Base-by-base conservation (phyloP, 2,888 invertebrate species). In the Ypsolopha sequella region DNA sequence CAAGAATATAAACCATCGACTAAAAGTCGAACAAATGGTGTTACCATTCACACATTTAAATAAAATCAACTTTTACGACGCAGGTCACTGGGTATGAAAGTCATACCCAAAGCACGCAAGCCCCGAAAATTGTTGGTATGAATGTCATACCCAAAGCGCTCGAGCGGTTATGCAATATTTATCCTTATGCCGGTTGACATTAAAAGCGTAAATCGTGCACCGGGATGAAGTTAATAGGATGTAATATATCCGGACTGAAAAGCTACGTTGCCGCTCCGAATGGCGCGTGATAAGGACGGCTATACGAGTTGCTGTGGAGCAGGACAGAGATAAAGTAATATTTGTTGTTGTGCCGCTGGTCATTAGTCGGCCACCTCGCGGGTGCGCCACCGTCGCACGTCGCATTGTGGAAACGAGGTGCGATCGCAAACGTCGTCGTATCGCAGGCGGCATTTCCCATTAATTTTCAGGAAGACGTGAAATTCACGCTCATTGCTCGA, bases 221-320 rank as follows among this genome's bases (percentile, higher is more conserved):
- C 73, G 76, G 78, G 73, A 77, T 72, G 68, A 68, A 78, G 80
- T 80, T 84, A 82, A 85, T 86, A 84, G 80, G 84, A 80, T 81
- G 82, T 85, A 84, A 85, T 85, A 82, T 81, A 85, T 84, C 82
- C 80, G 81, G 75, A 80, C 77, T 72, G 72, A 72, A 73, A 62
- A 68, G 82, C 78, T 73, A 68, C 76, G 85, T 82, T 80, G 85
- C 82, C 84, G 78, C 73, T 77, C 73, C 70, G 80, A 74, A 70
- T 76, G 68, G 62, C 56, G 80, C 70, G 73, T 55, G 75, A 81
- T 61, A 56, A 76, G 75, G 74, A 81, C 64, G 66, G 56, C 55
- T 48, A 52, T 48, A 45, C 49, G 55, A 54, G 55, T 52, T 53
- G 52, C 55, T 53, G 54, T 56, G 55, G 61, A 52, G 63, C 53